Conservation (phyloP, 2,113 vertebrate species). For the Sinocyclocheilus anshuiensis region DNA sequence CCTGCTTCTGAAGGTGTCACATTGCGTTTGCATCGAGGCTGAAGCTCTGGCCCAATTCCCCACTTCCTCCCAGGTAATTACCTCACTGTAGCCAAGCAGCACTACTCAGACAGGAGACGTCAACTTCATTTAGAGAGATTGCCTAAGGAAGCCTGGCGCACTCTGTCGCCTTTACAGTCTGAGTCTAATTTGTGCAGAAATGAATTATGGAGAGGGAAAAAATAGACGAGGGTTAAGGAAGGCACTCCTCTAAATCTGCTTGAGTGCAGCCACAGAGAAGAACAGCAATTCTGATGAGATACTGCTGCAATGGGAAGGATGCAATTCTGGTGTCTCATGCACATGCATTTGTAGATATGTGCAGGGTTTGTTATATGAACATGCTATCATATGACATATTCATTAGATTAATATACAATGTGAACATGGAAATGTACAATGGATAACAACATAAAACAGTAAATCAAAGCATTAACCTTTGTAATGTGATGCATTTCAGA, state of each 20-base stretch:
- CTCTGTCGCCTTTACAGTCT: conserved; percentile 42
- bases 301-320: neutral
- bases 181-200: conserved; percentile 51
- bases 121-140: conserved; percentile 51
- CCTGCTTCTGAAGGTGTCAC: conserved; percentile 24
- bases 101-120: conserved; percentile 48
- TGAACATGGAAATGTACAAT: neutral
- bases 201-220: conserved; percentile 45
- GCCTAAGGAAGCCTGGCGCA: conserved; percentile 25
- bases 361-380: neutral
- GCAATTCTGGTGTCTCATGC: neutral
- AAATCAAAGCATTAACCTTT: neutral
- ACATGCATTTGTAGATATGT: neutral
- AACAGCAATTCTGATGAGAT: conserved; percentile 9
- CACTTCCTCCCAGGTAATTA: conserved; percentile 58
- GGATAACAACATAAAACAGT: neutral
- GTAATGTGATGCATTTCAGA: neutral
- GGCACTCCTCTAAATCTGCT: conserved; percentile 23
- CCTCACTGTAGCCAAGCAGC: conserved; percentile 34
- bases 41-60: conserved; percentile 53
- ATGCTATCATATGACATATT: neutral
- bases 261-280: neutral
- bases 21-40: conserved; percentile 14
- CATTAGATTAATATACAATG: neutral
- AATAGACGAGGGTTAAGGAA: conserved; percentile 29